These are phyloP conservation scores for Ctenoplectra terminalis DNA, from an alignment of 1,140 invertebrate species.

Conservation along the genomic window DNA sequence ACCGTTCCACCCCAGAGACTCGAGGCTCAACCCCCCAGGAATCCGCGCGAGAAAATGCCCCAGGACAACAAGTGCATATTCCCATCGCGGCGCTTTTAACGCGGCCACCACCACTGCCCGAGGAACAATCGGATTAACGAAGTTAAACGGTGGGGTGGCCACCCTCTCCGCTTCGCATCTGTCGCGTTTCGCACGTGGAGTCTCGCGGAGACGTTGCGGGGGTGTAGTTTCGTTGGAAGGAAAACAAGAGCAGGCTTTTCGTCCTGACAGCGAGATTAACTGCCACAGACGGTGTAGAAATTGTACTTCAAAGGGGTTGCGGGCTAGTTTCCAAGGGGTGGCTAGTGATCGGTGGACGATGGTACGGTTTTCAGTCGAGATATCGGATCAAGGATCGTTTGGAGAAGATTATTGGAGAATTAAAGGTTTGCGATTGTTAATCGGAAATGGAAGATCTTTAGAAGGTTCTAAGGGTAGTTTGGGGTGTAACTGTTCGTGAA, in stretches of 20 bases:
- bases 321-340: not conserved
- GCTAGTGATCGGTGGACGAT: slow-evolving; percentile 25
- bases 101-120: slow-evolving; percentile 42
- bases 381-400: slow-evolving; percentile 2
- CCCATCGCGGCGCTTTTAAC: slow-evolving; percentile 68
- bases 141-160: slow-evolving; percentile 69
- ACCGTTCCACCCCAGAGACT: not conserved
- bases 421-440: not conserved
- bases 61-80: slow-evolving; percentile 73
- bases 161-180: slow-evolving; percentile 61
- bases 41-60: slow-evolving; percentile 30
- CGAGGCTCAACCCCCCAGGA: not conserved
- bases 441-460: not conserved
- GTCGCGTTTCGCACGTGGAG: slow-evolving; percentile 70
- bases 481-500: not conserved
- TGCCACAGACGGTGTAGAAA: not conserved
- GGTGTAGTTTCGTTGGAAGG: slow-evolving; percentile 46
- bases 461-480: not conserved
- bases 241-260: slow-evolving; percentile 18
- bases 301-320: not conserved
- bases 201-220: slow-evolving; percentile 54
- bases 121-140: slow-evolving; percentile 78
- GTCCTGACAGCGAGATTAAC: slow-evolving; percentile 51
- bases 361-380: not conserved
- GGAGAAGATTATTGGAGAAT: not conserved